Evolutionary conservation across 2,888 invertebrate genomes (phyloP), one percentile per base, ranked within the genome.

Genomic region (Euphydryas editha): DNA sequence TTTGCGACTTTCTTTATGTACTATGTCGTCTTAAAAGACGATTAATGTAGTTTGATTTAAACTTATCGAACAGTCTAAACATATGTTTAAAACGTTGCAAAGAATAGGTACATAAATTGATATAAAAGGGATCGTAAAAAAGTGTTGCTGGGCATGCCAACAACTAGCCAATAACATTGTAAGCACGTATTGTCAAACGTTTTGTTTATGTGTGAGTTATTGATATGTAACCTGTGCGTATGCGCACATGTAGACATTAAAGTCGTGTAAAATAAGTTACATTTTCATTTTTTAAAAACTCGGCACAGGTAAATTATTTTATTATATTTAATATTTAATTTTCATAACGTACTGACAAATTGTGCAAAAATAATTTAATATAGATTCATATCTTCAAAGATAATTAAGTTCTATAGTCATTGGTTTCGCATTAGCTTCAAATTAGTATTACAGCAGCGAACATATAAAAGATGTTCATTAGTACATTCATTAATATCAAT

Each of bases 341-440:
- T 20, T 51, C 24, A 0, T 24, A 54, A 17, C 36, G n/a, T 11
- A 54, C 54, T n/a, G 36, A 54, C 54, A 36, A 54, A 54, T 30
- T 36, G 10, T 36, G 3, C 36, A 54, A 54, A 8, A 5, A 24
- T 24, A 51, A n/a, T 51, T 15, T 36, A 8, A 30, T 30, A 54
- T 54, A 54, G 17, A 54, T 42, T 61, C 36, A 66, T 58, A 66
- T 47, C 54, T 42, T 20, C n/a, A 20, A 49, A 51, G 46, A 60
- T 69, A 62, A 63, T 58, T 58, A 69, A 65, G 24, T 42, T 30
- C 47, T 37, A n/a, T 21, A 67, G 60, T 67, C 60, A 69, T 67
- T 55, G 63, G 30, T 64, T 58, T 64, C 51, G 46, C 60, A 63
- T 69, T 69, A 61, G 39, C 13, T 49, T 65, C 57, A 42, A 65